Evolutionary conservation across 1,140 invertebrate species (phyloP), one percentile per base, ranked within the genome.

Genomic region (Penaeus japonicus): DNA sequence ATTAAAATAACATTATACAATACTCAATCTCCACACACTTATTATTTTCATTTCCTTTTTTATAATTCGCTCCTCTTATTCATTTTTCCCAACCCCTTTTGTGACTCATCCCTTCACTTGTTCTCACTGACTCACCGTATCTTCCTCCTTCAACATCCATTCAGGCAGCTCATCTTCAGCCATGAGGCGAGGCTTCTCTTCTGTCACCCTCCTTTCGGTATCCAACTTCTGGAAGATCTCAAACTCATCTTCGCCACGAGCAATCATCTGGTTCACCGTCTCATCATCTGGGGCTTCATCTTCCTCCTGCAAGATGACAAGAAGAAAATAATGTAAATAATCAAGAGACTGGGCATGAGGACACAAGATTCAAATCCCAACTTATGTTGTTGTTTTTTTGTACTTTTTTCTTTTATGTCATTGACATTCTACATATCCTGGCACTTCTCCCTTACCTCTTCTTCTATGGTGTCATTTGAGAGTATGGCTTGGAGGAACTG

Each of bases 211-310:
- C 84, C 99, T 93, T 91, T 99, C 98, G 22, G 97, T 92, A 93
- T 99, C 99, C 94, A 99, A 96, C 92, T 96, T 95, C 93, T 98
- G 97, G 92, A 99, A 99, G 5, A 95, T 93, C 92, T 99, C 97
- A 92, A 99, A 97, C 93, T 99, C 99, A 18, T 96, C 96, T 92
- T 99, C 98, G 24, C 85, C 90, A 17, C 99, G 94, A 0, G 98
- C 98, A 90, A 99, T 96, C 98, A 99, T 99, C 93, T 99, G 97
- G 92, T 99, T 99, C 30, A 99, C 98, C 27, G 98, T 97, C 92
- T 99, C 99, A 93, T 99, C 99, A 92, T 99, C 99, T 0, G 98
- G 99, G 12, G 99, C 97, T 93, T 99, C 98, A 92, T 99, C 98
- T 92, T 99, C 98, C 92, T 99, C 98, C 94, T 96, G 75, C 15